These are phyloP conservation scores for Ceratina japonica DNA, from an alignment of 1,140 invertebrate genomes.

Conservation along the genomic window DNA sequence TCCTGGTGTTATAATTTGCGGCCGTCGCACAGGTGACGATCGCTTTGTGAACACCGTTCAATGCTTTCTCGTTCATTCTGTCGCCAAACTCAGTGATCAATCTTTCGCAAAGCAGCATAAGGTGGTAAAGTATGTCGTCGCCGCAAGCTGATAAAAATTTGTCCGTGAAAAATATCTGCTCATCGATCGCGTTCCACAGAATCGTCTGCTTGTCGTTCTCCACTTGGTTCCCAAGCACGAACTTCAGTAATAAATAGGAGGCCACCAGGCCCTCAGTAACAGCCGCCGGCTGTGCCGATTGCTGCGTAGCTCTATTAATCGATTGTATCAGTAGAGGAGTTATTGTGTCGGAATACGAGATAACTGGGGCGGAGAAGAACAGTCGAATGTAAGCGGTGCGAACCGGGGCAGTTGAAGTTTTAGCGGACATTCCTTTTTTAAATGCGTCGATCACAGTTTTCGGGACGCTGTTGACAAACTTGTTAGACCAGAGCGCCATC, in stretches of 20 bases:
- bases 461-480: conserved; percentile 85
- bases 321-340: conserved; percentile 71
- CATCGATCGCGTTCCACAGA: conserved; percentile 87
- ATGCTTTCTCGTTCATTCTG: conserved; percentile 80
- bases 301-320: conserved; percentile 72
- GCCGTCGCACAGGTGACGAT: conserved; percentile 83
- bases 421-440: conserved; percentile 89
- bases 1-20: conserved; percentile 70
- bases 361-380: conserved; percentile 64
- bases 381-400: conserved; percentile 85
- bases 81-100: conserved; percentile 83
- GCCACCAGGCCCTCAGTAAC: conserved; percentile 91
- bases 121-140: conserved; percentile 84
- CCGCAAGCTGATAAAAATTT: conserved; percentile 86
- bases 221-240: conserved; percentile 80
- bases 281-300: conserved; percentile 80
- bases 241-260: conserved; percentile 85
- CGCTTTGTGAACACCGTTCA: conserved; percentile 81
- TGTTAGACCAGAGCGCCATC: conserved; percentile 88
- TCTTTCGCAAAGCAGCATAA: conserved; percentile 83
- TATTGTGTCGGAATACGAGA: conserved; percentile 63
- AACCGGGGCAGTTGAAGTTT: conserved; percentile 88
- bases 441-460: conserved; percentile 87
- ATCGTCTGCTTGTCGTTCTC: conserved; percentile 81
- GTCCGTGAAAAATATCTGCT: conserved; percentile 90